Evolutionary conservation across 2,888 invertebrate species (phyloP).

Genomic region (Diloba caeruleocephala): DNA sequence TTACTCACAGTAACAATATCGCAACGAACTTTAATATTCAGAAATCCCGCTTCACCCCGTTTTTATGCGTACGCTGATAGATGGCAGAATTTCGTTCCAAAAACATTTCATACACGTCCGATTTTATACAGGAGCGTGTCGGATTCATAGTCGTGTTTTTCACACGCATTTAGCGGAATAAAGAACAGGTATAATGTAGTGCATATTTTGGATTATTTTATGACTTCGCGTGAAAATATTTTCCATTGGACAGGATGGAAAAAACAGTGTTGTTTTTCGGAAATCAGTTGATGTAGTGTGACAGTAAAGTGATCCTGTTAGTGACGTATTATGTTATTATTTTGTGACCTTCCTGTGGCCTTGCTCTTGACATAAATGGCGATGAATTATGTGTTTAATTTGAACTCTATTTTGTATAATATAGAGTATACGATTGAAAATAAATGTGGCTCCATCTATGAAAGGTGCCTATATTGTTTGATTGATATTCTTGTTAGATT

Average conservation of each 20-base stretch:
- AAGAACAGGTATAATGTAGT: slow-evolving; percentile 15
- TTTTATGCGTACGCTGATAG: slow-evolving; percentile 46
- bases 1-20: slow-evolving; percentile 54
- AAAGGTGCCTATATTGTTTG: too few relatives aligned
- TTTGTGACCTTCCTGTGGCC: neutral
- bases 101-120: slow-evolving; percentile 38
- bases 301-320: slow-evolving; percentile 8
- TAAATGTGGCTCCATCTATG: too few relatives aligned
- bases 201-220: slow-evolving; percentile 41
- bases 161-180: slow-evolving; percentile 18
- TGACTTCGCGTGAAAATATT: slow-evolving; percentile 20
- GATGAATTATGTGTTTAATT: neutral
- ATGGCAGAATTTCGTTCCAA: slow-evolving; percentile 28
- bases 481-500: too few relatives aligned
- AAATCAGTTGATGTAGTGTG: slow-evolving; percentile 10
- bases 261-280: slow-evolving; percentile 7
- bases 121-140: slow-evolving; percentile 42
- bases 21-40: slow-evolving; percentile 53
- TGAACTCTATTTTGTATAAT: neutral
- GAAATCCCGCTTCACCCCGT: slow-evolving; percentile 35
- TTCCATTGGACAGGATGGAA: slow-evolving; percentile 11
- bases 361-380: neutral
- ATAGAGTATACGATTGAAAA: neutral
- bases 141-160: slow-evolving; percentile 47
- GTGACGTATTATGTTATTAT: slow-evolving; percentile 28